A percentile compares a stretch with the other conserved stretches of the same genome.
Conservation (phyloP, 2,797 vertebrate genomes). For the Pipistrellus pipistrellus region DNA sequence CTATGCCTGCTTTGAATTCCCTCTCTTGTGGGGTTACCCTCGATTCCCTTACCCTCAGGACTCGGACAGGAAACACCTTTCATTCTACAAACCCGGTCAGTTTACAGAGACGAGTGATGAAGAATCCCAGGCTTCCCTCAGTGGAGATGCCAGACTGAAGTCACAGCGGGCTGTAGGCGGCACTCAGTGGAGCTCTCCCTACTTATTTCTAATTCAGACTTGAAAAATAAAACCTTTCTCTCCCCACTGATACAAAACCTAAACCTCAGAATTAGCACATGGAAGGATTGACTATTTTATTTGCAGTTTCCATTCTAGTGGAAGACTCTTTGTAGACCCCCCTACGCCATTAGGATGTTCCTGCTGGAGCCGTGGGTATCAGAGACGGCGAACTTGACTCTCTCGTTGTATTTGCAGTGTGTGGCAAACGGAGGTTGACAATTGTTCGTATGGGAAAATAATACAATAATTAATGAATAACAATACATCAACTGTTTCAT, state of each 20-base stretch:
- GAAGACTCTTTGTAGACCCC: not conserved
- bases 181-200: not conserved
- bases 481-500: not conserved
- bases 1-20: not conserved
- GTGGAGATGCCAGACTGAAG: conserved; percentile 38
- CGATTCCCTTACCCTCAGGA: conserved; percentile 46
- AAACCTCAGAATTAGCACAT: not conserved
- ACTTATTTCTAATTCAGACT: conserved; percentile 13
- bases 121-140: conserved; percentile 25
- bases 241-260: not conserved
- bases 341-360: not conserved
- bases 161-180: not conserved
- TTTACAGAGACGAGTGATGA: conserved; percentile 28
- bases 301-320: conserved; percentile 20
- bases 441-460: not conserved
- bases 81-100: conserved; percentile 7
- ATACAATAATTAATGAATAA: not conserved
- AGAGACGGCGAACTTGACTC: not conserved
- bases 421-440: not conserved
- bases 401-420: not conserved
- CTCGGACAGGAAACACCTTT: conserved; percentile 48
- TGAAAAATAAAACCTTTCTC: conserved; percentile 21
- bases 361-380: not conserved
- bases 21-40: not conserved
- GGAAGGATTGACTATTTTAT: not conserved